These are phyloP conservation scores for Porphyrio hochstetteri DNA, from an alignment of 2,113 vertebrate genomes.

Conservation along the genomic window DNA sequence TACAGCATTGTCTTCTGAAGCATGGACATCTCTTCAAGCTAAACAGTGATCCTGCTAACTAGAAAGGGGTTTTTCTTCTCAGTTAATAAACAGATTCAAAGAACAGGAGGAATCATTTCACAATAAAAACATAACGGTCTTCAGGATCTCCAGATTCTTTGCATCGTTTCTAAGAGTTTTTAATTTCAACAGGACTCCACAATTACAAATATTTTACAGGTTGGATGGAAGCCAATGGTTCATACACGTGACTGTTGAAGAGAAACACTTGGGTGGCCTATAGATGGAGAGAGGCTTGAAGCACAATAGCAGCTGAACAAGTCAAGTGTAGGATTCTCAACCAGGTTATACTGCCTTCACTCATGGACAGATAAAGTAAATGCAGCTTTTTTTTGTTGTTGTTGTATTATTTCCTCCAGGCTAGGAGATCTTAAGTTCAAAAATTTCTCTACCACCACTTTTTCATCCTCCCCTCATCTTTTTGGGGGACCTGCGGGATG, in stretches of 20 bases:
- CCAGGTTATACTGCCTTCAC: not conserved
- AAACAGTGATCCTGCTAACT: not conserved
- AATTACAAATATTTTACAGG: not conserved
- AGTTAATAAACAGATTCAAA: not conserved
- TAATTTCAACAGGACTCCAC: not conserved
- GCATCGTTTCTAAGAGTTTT: not conserved
- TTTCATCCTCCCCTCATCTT: not conserved
- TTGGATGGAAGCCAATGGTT: not conserved
- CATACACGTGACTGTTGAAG: not conserved
- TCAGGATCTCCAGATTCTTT: not conserved
- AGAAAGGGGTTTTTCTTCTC: not conserved
- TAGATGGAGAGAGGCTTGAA: not conserved
- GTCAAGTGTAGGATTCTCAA: not conserved
- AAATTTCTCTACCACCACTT: not conserved
- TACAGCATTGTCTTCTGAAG: not conserved
- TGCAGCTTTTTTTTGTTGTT: not conserved
- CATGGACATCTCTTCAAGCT: not conserved
- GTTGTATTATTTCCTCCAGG: not conserved
- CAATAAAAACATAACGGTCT: not conserved
- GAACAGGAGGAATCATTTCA: not conserved
- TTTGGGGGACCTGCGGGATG: rapidly evolving
- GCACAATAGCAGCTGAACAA: not conserved
- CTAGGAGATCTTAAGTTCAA: not conserved
- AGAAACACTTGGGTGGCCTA: not conserved
- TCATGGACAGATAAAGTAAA: not conserved